Conservation (phyloP, 1,140 invertebrate genomes). For the Prorops nasuta region DNA sequence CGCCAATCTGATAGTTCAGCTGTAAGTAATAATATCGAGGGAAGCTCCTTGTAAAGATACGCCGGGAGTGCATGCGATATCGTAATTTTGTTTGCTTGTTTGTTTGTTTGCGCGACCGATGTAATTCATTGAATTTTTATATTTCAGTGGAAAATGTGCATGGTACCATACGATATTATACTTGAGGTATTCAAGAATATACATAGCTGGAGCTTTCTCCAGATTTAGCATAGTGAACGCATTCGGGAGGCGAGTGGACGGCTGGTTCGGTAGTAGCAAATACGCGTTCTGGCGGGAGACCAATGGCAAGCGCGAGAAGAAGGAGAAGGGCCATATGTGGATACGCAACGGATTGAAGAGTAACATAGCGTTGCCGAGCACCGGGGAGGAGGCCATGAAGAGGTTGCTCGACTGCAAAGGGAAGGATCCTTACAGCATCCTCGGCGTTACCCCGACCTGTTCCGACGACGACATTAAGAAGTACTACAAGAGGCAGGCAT, state of each 20-base stretch:
- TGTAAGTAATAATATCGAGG: slow-evolving; percentile 60
- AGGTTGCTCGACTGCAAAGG: slow-evolving; percentile 87
- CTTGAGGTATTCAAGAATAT: slow-evolving; percentile 48
- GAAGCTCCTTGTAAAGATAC: too few species aligned
- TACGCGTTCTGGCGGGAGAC: slow-evolving; percentile 64
- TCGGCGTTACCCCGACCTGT: slow-evolving; percentile 81
- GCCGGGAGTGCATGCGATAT: too few species aligned
- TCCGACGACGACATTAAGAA: slow-evolving; percentile 92
- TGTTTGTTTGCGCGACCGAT: neutral
- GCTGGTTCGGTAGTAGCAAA: slow-evolving; percentile 60
- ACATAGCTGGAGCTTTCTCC: slow-evolving; percentile 40
- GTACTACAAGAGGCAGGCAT: slow-evolving; percentile 89
- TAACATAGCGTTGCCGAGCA: slow-evolving; percentile 82
- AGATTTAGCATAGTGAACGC: slow-evolving; percentile 52
- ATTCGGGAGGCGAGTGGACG: slow-evolving; percentile 60
- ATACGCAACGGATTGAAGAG: slow-evolving; percentile 65
- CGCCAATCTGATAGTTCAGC: slow-evolving; percentile 70
- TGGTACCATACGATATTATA: slow-evolving; percentile 50
- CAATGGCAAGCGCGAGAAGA: slow-evolving; percentile 57
- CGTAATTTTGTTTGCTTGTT: too few species aligned
- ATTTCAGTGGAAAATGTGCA: slow-evolving; percentile 45
- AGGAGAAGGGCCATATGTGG: slow-evolving; percentile 42
- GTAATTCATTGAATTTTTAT: slow-evolving; percentile 2
- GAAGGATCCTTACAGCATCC: slow-evolving; percentile 92
- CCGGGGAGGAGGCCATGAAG: slow-evolving; percentile 93